phyloP scores from a whole-genome alignment of 2,888 invertebrate genomes.

The Operophtera brumata region DNA sequence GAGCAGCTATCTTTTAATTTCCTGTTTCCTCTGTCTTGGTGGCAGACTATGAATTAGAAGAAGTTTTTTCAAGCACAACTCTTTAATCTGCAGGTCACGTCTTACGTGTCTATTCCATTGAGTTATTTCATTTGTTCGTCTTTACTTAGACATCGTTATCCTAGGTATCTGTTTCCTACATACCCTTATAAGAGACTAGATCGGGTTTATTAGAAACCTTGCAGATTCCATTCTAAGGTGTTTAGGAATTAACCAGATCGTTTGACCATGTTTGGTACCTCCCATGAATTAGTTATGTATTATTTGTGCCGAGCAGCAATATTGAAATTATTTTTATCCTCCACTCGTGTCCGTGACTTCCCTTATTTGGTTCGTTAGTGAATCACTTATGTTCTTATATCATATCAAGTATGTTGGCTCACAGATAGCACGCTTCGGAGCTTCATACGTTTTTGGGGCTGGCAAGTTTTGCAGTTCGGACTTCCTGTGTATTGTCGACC shows the following conservation, averaged over 20 bases:
- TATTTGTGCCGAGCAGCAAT: slow-evolving; percentile 44
- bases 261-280: slow-evolving; percentile 56
- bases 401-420: slow-evolving; percentile 36
- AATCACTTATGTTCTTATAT: slow-evolving; percentile 53
- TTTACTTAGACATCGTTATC: slow-evolving; percentile 40
- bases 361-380: slow-evolving; percentile 57
- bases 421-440: slow-evolving; percentile 25
- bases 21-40: slow-evolving; percentile 45
- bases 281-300: slow-evolving; percentile 58
- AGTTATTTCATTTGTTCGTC: slow-evolving; percentile 20
- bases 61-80: slow-evolving; percentile 5
- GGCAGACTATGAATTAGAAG: slow-evolving; percentile 29
- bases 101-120: slow-evolving; percentile 17
- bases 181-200: slow-evolving; percentile 51
- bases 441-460: slow-evolving; percentile 19
- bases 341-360: slow-evolving; percentile 41
- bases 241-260: slow-evolving; percentile 48
- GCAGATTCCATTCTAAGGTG: slow-evolving; percentile 50
- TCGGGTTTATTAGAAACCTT: slow-evolving; percentile 48
- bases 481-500: slow-evolving; percentile 24
- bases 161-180: slow-evolving; percentile 56
- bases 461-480: slow-evolving; percentile 15
- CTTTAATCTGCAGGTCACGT: slow-evolving; percentile 24
- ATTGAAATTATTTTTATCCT: slow-evolving; percentile 51
- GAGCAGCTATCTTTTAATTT: slow-evolving; percentile 29